Evolutionary conservation across 2,888 invertebrate genomes (phyloP).

Genomic region (Cynaeus angustus): DNA sequence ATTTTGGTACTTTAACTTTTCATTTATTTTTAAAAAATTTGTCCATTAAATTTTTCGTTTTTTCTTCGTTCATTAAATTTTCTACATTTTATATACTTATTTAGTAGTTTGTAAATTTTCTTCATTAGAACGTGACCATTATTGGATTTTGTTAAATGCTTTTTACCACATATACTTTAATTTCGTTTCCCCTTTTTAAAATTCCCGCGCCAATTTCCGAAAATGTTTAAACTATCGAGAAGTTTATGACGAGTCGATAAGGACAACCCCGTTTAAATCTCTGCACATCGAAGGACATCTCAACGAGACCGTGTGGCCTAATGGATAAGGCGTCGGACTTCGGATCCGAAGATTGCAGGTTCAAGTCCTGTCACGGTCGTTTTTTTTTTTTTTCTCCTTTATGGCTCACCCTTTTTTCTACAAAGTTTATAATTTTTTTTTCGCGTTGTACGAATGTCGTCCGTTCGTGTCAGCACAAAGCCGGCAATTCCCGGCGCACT

Average conservation of each 20-base stretch:
- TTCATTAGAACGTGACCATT: no score
- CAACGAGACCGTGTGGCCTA: slow-evolving; percentile 77
- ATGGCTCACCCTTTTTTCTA: background rate
- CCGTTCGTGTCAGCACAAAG: slow-evolving; percentile 1
- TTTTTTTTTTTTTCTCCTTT: slow-evolving; percentile 12
- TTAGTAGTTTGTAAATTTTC: no score
- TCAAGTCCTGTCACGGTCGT: slow-evolving; percentile 77
- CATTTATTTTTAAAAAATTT: no score
- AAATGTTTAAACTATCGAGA: no score
- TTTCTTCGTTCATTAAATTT: no score
- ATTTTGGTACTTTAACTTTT: no score
- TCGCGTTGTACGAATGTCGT: background rate
- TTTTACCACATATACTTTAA: no score
- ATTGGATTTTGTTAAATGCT: no score
- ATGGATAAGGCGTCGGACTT: slow-evolving; percentile 82
- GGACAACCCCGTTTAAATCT: slow-evolving; percentile 13
- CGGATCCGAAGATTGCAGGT: slow-evolving; percentile 77
- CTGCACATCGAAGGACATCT: slow-evolving; percentile 8
- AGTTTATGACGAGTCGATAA: background rate
- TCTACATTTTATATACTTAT: no score
- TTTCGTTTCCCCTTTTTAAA: no score
- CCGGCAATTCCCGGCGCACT: slow-evolving; percentile 36
- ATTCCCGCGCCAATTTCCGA: no score
- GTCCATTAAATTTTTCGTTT: no score
- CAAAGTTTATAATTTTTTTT: slow-evolving; percentile 11